Base-by-base conservation (phyloP, 1,140 invertebrate genomes). In the Plectus sambesii region DNA sequence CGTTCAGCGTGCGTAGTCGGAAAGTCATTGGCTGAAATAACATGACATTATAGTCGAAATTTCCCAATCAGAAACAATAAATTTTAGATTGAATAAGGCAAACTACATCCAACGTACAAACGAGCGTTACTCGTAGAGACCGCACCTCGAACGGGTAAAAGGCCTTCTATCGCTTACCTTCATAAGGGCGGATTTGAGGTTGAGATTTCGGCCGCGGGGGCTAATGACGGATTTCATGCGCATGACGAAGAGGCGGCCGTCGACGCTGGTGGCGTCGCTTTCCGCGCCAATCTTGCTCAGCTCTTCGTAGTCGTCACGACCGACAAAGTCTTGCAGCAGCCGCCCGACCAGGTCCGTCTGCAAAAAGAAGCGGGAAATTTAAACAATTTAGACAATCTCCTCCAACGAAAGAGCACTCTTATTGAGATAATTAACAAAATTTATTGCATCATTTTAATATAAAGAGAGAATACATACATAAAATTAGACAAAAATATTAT, bases 171-270 rank as follows among this genome's bases (percentile, higher is more conserved):
- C n/a, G 5, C 38, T 23, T n/a, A 60, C 56, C 42, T 59, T 59
- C 26, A 37, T 43, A 12, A 59, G n/a, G 5, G 56, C 56, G 17
- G 50, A 47, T 37, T 54, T 59, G 45, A 61, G 36, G 36, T 61
- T 61, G n/a, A 61, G 45, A 15, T 29, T 63, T 20, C 59, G 36
- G 2, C 59, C 59, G 19, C 60, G 48, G 17, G 60, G 61, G 25
- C 58, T 58, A 35, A 62, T 63, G 3, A 62, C 61, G 0, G 58
- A 57, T 44, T 62, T 62, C 61, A 62, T 61, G 8, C 60, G 56
- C 9, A 62, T 22, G 12, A 63, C 54, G 9, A 49, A 27, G 19
- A 42, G 20, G 39, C 36, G 27, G 55, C 19, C 51, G 37, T 39
- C 54, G 19, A 15, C 30, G 20, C 22, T 36, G 15, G 25, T 46